Evolutionary conservation across 2,113 vertebrate genomes (phyloP).

Genomic region (Microcebus tavaratra): DNA sequence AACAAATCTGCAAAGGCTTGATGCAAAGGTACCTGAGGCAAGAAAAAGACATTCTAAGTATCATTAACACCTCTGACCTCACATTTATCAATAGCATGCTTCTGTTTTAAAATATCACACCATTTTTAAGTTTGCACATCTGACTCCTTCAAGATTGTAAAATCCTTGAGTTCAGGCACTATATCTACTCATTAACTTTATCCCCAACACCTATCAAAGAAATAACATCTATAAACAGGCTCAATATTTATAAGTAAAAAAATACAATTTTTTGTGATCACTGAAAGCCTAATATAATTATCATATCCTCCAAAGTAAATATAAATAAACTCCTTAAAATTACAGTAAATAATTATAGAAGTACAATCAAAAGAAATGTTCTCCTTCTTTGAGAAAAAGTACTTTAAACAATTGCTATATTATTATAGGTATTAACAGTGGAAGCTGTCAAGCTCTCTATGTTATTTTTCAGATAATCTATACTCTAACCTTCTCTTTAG

Average conservation of each 20-base stretch:
- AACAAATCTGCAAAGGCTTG: not conserved
- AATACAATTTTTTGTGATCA: not conserved
- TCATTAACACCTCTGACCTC: not conserved
- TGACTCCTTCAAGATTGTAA: not conserved
- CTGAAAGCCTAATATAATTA: slow-evolving; percentile 18
- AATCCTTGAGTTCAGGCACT: not conserved
- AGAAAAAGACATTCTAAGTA: not conserved
- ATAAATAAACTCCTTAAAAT: not conserved
- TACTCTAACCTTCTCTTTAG: not conserved
- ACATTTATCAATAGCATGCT: not conserved
- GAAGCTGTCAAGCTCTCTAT: not conserved
- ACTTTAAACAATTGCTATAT: not conserved
- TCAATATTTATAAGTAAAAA: not conserved
- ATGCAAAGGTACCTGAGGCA: slow-evolving; percentile 13
- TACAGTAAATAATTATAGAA: not conserved
- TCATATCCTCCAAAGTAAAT: not conserved
- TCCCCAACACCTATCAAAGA: not conserved
- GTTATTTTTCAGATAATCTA: not conserved
- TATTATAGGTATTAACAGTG: not conserved
- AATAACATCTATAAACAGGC: not conserved
- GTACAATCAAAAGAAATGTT: not conserved
- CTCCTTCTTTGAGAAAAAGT: not conserved
- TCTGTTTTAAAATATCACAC: not conserved
- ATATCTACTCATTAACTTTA: not conserved
- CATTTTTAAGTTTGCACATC: not conserved